Conservation (phyloP, 2,113 vertebrate genomes). For the Upupa epops region DNA sequence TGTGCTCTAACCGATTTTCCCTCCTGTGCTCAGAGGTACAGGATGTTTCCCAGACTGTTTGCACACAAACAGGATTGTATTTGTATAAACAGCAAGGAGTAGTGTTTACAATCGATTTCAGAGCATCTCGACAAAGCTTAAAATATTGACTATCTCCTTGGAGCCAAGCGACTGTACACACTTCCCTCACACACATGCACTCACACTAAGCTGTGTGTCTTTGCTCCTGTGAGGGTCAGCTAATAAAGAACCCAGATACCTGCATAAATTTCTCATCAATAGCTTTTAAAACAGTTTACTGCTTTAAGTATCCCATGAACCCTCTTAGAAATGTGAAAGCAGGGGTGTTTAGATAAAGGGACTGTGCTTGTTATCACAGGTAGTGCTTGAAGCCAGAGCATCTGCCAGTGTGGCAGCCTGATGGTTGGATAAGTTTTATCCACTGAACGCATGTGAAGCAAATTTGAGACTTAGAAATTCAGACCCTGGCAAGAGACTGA, state of each 20-base stretch:
- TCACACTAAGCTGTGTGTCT: not conserved
- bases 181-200: not conserved
- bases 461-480: conserved; percentile 70
- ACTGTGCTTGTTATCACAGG: not conserved
- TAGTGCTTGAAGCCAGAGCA: not conserved
- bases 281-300: not conserved
- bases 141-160: conserved; percentile 14
- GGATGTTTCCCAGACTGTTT: not conserved
- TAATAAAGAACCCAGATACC: not conserved
- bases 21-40: not conserved
- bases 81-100: not conserved
- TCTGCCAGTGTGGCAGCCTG: not conserved
- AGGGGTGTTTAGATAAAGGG: not conserved
- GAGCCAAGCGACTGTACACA: not conserved
- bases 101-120: not conserved
- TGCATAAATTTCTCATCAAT: not conserved
- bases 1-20: not conserved
- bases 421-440: conserved; percentile 25
- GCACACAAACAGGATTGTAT: not conserved
- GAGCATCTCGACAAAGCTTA: not conserved
- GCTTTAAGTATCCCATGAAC: not conserved
- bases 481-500: conserved; percentile 51
- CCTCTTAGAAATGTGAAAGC: not conserved
- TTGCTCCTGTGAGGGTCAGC: not conserved
- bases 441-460: not conserved